phyloP scores from a whole-genome alignment of 2,888 invertebrate genomes.

The Lithosia quadra region DNA sequence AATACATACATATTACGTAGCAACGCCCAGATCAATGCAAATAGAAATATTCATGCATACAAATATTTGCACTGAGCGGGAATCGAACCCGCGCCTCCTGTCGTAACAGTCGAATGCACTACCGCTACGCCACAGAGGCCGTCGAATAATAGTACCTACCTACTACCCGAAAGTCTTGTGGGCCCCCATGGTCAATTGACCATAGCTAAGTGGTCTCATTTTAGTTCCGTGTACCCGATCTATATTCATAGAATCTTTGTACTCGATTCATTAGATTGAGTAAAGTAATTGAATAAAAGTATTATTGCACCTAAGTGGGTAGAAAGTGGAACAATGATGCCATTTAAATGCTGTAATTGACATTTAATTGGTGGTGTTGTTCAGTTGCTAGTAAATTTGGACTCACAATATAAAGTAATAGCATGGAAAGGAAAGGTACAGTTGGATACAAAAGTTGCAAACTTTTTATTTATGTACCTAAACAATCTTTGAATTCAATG shows the following conservation, averaged over 20 bases:
- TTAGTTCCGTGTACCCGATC: constrained; percentile 1
- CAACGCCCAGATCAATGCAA: no score
- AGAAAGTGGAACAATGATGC: constrained; percentile 22
- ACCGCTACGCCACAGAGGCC: no score
- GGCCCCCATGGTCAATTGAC: no score
- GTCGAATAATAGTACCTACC: no score
- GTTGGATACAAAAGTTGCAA: not conserved
- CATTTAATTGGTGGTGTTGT: constrained; percentile 2
- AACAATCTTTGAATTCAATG: no score
- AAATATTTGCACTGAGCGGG: no score
- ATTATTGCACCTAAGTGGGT: constrained; percentile 15
- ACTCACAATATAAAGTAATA: constrained; percentile 4
- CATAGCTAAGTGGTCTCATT: not conserved
- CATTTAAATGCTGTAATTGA: constrained; percentile 12
- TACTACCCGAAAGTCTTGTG: no score
- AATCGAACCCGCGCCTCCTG: no score
- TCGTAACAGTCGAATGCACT: no score
- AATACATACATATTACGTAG: no score
- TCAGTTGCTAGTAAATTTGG: not conserved
- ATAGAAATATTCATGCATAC: no score
- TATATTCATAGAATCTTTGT: not conserved
- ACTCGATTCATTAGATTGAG: constrained; percentile 29
- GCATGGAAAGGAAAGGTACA: not conserved
- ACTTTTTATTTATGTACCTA: not conserved
- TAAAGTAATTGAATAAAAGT: constrained; percentile 30